These are phyloP conservation scores for Salvelinus sp. DNA, from an alignment of 2,113 vertebrate genomes.

Conservation along the genomic window DNA sequence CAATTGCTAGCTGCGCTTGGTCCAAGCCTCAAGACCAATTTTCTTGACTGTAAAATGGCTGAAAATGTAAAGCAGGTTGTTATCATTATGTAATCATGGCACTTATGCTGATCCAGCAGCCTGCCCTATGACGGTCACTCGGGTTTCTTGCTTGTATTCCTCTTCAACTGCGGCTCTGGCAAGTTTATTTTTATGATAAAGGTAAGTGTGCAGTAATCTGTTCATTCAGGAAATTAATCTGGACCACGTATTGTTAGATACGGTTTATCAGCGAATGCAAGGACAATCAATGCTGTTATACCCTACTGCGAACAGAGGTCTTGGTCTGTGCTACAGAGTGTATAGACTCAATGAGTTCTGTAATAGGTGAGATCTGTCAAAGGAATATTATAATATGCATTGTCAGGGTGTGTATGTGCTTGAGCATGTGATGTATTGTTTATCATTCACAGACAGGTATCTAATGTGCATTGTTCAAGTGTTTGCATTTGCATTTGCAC, in stretches of 20 bases:
- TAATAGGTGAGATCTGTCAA: neutral
- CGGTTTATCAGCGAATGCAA: conserved; percentile 12
- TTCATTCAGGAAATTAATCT: conserved; percentile 10
- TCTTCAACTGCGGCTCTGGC: conserved; percentile 9
- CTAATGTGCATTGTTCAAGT: conserved; percentile 1
- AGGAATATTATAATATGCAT: no score
- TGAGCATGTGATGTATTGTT: conserved; percentile 26
- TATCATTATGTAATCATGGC: conserved; percentile 39
- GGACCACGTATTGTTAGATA: neutral
- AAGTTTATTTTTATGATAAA: conserved; percentile 1
- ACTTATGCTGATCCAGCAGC: conserved; percentile 7
- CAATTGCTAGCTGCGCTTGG: conserved; percentile 13
- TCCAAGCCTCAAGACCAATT: conserved; percentile 38
- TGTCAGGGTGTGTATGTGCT: conserved; percentile 43
- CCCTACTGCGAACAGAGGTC: conserved; percentile 38
- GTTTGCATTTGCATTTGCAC: conserved; percentile 1
- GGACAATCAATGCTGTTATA: neutral
- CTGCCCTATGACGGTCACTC: neutral
- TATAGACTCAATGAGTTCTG: neutral
- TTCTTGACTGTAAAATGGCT: conserved; percentile 5
- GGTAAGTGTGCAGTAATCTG: conserved; percentile 1
- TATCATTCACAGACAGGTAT: conserved; percentile 42
- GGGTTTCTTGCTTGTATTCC: neutral
- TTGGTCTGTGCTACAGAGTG: neutral
- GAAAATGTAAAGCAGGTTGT: conserved; percentile 19